These are phyloP conservation scores for Hystrix brachyura DNA, from an alignment of 2,113 vertebrate species.

Conservation along the genomic window DNA sequence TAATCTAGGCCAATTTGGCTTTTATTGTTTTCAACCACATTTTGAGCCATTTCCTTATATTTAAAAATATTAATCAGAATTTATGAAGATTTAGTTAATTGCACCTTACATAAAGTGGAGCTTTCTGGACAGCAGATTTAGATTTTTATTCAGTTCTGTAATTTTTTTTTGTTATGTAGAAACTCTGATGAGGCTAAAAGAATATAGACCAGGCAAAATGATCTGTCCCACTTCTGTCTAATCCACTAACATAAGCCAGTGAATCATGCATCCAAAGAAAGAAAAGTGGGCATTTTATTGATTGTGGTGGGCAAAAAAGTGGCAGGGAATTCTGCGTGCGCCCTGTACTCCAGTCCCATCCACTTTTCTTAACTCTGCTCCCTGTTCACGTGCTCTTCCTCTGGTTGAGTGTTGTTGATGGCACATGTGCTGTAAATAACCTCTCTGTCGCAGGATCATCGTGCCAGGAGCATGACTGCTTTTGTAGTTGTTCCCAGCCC, in stretches of 20 bases:
- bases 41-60: neutral
- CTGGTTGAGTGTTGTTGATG: neutral
- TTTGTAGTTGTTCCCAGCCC: neutral
- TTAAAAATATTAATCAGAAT: neutral
- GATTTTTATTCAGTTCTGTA: slow-evolving; percentile 12
- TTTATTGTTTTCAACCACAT: neutral
- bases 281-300: neutral
- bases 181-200: neutral
- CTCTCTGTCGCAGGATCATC: neutral
- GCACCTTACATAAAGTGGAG: neutral
- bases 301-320: neutral
- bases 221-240: neutral
- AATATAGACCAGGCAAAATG: neutral
- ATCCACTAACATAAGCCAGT: neutral
- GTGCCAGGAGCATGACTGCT: neutral
- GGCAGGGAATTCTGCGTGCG: neutral
- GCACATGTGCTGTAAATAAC: neutral
- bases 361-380: neutral
- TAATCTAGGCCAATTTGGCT: neutral
- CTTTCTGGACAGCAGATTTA: slow-evolving; percentile 21
- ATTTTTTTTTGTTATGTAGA: slow-evolving; percentile 31
- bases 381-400: neutral
- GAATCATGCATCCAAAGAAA: neutral
- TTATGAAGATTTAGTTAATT: slow-evolving; percentile 9
- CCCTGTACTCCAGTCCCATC: neutral